Evolutionary conservation across 1,140 invertebrate genomes (phyloP), one percentile per base, ranked within the genome.

Genomic region (Pemphigus obesinymphae): DNA sequence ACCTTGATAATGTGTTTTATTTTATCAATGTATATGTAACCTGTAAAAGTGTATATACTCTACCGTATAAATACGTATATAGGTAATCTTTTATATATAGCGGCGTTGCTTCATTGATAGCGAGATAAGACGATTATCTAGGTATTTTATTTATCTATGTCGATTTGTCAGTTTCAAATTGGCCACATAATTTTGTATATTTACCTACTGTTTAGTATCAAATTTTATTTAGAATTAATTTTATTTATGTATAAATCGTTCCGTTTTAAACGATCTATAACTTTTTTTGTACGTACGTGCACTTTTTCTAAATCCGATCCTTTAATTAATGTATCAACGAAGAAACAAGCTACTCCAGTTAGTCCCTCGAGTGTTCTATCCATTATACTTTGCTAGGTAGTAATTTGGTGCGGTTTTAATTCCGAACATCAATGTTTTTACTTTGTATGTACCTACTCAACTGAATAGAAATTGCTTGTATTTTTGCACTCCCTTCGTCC

Each of bases 371-470:
- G 72, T 6, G 87, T 83, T 82, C 86, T 82, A 58, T 88, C 87
- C 26, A 90, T 88, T 23, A 87, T 84, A 82, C 86, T 45, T 84
- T 84, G 43, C 80, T n/a, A n/a, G n/a, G n/a, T 84, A 13, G 84
- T 83, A 76, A 85, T 83, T 20, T n/a, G n/a, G n/a, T n/a, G 88
- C 88, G n/a, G 85, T 86, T 75, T 86, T 85, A 5, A 90, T 85
- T 11, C 88, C 89, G 85, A 89, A 90, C 6, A 85, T 85, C 13
- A 89, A 55, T 75, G 86, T 87, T 83, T n/a, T n/a, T n/a, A 87
- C 86, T 78, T 78, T 23, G 72, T 85, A 89, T n/a, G 85, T 84
- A 48, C 86, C 86, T n/a, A n/a, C n/a, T n/a, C 83, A 83, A 78
- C 82, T 85, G 84, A 20, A 84, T 86, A 31, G 84, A 83, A 58